Evolutionary conservation across 1,140 invertebrate genomes (phyloP).

Genomic region (Drosophila fuyamai): DNA sequence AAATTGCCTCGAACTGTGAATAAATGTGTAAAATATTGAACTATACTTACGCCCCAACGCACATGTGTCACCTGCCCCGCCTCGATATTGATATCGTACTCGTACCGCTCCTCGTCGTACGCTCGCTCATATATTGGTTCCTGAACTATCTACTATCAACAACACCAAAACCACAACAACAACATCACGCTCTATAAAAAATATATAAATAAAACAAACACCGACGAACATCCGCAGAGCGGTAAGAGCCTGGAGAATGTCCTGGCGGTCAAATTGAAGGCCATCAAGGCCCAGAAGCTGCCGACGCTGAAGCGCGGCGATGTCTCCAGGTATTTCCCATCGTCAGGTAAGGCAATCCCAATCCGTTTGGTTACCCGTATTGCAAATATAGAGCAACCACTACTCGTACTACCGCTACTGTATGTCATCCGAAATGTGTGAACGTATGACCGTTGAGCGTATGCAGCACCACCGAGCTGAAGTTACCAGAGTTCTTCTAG

Average conservation of each 20-base stretch:
- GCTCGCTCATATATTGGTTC: conserved; percentile 35
- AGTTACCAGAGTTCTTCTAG: conserved; percentile 44
- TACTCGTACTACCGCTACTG: conserved; percentile 34
- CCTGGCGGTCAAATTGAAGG: conserved; percentile 89
- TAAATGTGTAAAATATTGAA: conserved; percentile 59
- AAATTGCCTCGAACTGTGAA: conserved; percentile 49
- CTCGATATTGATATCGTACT: conserved; percentile 19
- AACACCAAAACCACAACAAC: conserved; percentile 58
- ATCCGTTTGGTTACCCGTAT: conserved; percentile 40
- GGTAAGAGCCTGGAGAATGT: conserved; percentile 88
- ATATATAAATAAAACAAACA: conserved; percentile 11
- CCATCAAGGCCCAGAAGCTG: conserved; percentile 89
- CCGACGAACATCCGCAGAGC: conserved; percentile 81
- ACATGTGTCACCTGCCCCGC: conserved; percentile 66
- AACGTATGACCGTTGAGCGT: conserved; percentile 40
- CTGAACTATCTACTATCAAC: conserved; percentile 67
- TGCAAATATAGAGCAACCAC: conserved; percentile 42
- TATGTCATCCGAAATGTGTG: conserved; percentile 43
- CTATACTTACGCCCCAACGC: conserved; percentile 55
- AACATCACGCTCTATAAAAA: conserved; percentile 45
- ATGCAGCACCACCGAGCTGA: conserved; percentile 49
- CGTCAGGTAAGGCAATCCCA: conserved; percentile 88
- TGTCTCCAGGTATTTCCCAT: conserved; percentile 91
- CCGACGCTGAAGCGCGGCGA: conserved; percentile 90
- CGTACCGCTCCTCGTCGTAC: conserved; percentile 41